A percentile compares a stretch with the other conserved stretches of the same genome.
Evolutionary conservation across 2,797 vertebrate species (phyloP).

Genomic region (Eospalax fontanierii): DNA sequence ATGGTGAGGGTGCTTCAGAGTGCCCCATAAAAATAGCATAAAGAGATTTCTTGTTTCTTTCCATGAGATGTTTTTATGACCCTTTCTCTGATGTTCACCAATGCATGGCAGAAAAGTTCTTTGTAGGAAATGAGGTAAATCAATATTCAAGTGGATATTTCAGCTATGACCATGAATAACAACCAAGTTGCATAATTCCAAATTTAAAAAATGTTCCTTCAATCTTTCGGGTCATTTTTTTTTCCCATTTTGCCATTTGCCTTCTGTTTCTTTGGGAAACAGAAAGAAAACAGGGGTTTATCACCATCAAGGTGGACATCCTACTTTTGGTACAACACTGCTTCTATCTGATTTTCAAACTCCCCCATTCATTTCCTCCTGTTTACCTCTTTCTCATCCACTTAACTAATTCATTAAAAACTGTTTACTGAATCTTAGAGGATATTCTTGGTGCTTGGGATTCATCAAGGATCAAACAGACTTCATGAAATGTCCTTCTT

Average conservation of each 20-base stretch:
- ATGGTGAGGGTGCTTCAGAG: conserved; percentile 23
- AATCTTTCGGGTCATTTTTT: not conserved
- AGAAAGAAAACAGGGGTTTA: not conserved
- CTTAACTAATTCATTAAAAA: not conserved
- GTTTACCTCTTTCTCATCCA: not conserved
- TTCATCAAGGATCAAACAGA: not conserved
- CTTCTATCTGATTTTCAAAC: not conserved
- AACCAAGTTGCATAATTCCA: not conserved
- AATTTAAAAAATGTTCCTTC: not conserved
- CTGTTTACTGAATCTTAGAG: not conserved
- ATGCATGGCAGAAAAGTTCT: not conserved
- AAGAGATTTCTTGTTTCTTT: not conserved
- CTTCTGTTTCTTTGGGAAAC: not conserved
- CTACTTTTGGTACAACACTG: not conserved
- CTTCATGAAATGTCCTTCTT: not conserved
- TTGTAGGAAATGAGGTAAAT: not conserved
- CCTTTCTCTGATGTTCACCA: conserved; percentile 32
- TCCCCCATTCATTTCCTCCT: not conserved
- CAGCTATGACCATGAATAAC: not conserved
- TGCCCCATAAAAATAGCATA: not conserved
- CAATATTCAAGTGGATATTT: conserved; percentile 42
- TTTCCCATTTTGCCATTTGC: not conserved
- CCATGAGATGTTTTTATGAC: conserved; percentile 12
- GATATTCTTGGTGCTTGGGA: not conserved
- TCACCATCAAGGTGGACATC: not conserved